Evolutionary conservation across 2,797 vertebrate genomes (phyloP).

Genomic region (Coilia nasus): DNA sequence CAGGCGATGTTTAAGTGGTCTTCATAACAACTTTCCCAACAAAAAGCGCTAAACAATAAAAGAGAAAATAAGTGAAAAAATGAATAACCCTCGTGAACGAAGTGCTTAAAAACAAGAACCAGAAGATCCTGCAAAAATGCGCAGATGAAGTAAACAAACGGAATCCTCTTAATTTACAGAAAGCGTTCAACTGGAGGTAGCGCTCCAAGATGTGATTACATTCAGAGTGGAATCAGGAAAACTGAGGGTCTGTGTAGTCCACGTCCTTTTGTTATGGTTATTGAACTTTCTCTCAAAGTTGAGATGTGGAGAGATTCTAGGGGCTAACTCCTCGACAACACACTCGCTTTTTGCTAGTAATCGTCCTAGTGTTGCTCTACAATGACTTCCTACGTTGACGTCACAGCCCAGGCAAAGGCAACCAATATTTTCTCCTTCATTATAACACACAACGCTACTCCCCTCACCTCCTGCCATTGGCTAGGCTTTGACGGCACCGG

Average conservation of each 20-base stretch:
- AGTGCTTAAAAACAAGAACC: slow-evolving; percentile 38
- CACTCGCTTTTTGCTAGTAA: slow-evolving; percentile 86
- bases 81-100: slow-evolving; percentile 27
- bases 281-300: slow-evolving; percentile 91
- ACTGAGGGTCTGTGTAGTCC: slow-evolving; percentile 66
- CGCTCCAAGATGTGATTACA: slow-evolving; percentile 67
- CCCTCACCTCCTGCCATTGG: slow-evolving; percentile 81
- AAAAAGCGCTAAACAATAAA: slow-evolving; percentile 43
- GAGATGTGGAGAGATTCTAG: slow-evolving; percentile 78
- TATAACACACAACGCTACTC: slow-evolving; percentile 77
- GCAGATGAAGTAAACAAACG: slow-evolving; percentile 42
- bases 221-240: slow-evolving; percentile 66
- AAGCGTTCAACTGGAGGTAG: slow-evolving; percentile 43
- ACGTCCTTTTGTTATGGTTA: slow-evolving; percentile 74
- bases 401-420: slow-evolving; percentile 82
- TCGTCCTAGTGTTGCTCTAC: slow-evolving; percentile 86
- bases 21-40: slow-evolving; percentile 78
- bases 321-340: slow-evolving; percentile 85
- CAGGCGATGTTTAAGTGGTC: slow-evolving; percentile 72
- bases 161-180: slow-evolving; percentile 60
- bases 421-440: slow-evolving; percentile 82
- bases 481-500: slow-evolving; percentile 70
- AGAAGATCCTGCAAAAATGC: slow-evolving; percentile 34
- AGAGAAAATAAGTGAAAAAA: slow-evolving; percentile 22
- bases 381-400: slow-evolving; percentile 94